Conservation (phyloP, 2,797 vertebrate species). For the Odontamblyopus rebecca region DNA sequence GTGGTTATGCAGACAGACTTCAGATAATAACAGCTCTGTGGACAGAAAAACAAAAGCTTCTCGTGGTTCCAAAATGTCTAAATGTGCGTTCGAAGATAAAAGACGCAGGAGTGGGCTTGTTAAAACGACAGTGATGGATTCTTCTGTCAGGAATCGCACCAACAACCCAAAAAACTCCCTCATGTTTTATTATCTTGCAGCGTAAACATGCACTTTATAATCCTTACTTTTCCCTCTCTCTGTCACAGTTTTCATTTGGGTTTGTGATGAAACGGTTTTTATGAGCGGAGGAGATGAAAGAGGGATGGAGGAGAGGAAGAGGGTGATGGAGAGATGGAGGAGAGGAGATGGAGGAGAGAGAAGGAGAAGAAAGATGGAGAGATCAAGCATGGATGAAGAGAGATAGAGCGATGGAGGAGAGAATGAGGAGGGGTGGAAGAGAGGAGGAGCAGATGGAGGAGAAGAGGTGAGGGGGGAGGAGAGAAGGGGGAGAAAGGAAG, state of each 20-base stretch:
- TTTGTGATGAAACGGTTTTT: constrained; percentile 50
- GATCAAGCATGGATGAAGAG: no score
- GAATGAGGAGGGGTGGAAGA: no score
- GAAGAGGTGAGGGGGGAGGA: no score
- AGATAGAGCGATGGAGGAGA: no score
- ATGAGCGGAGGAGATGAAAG: not conserved
- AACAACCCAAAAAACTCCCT: no score
- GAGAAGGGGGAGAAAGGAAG: no score
- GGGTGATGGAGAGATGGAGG: no score
- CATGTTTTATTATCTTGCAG: not conserved
- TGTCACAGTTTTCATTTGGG: constrained; percentile 40
- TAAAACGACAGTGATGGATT: constrained; percentile 28
- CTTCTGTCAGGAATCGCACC: constrained; percentile 5
- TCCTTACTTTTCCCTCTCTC: not conserved
- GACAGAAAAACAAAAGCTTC: not conserved
- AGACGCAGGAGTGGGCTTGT: constrained; percentile 12
- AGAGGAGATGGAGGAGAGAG: no score
- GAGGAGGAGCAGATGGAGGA: no score
- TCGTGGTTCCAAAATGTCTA: not conserved
- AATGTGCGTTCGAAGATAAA: constrained; percentile 1
- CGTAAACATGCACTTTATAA: constrained; percentile 3
- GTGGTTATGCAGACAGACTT: not conserved
- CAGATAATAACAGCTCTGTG: not conserved
- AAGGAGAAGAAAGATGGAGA: no score
- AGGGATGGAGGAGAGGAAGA: no score